Percentiles rank a stretch among this genome's conserved stretches.
Evolutionary conservation across 2,888 invertebrate species (phyloP).

Genomic region (Nomada fucata): DNA sequence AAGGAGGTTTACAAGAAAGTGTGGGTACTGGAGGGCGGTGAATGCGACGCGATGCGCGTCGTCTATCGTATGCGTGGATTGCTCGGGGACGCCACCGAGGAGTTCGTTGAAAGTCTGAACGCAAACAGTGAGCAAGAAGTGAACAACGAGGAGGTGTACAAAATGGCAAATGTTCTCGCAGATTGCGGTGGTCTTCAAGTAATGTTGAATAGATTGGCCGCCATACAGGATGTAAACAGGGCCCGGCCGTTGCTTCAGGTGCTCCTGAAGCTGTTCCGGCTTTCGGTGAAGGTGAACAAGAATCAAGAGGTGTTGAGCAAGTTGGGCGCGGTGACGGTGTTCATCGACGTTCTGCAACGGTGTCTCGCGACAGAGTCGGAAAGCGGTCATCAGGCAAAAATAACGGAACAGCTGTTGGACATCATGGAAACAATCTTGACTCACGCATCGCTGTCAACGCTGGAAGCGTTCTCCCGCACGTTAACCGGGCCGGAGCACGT

Average conservation of each 20-base stretch:
- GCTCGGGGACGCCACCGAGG: conserved; percentile 99
- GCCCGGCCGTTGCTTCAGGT: conserved; percentile 95
- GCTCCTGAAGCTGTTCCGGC: conserved; percentile 93
- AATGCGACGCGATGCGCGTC: conserved; percentile 98
- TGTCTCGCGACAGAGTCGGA: conserved; percentile 89
- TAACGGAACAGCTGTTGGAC: conserved; percentile 95
- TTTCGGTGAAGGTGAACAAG: conserved; percentile 95
- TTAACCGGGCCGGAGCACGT: conserved; percentile 96
- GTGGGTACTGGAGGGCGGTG: conserved; percentile 95
- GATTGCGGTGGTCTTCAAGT: conserved; percentile 92
- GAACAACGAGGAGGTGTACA: conserved; percentile 97
- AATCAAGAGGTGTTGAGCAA: conserved; percentile 95
- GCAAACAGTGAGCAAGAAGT: conserved; percentile 93
- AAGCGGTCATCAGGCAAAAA: conserved; percentile 90
- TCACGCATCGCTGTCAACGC: conserved; percentile 93
- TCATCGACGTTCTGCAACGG: conserved; percentile 93
- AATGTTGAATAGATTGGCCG: conserved; percentile 93
- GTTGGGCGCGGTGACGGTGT: conserved; percentile 92
- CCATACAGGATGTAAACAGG: conserved; percentile 93
- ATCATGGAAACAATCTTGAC: conserved; percentile 97
- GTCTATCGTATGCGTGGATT: conserved; percentile 99
- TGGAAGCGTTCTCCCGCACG: conserved; percentile 93
- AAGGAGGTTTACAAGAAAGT: conserved; percentile 92
- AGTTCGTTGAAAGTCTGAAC: conserved; percentile 97
- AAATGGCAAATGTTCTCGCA: conserved; percentile 94